Evolutionary conservation across 1,140 invertebrate species (phyloP), one percentile per base, ranked within the genome.

Genomic region (Spodoptera litura): DNA sequence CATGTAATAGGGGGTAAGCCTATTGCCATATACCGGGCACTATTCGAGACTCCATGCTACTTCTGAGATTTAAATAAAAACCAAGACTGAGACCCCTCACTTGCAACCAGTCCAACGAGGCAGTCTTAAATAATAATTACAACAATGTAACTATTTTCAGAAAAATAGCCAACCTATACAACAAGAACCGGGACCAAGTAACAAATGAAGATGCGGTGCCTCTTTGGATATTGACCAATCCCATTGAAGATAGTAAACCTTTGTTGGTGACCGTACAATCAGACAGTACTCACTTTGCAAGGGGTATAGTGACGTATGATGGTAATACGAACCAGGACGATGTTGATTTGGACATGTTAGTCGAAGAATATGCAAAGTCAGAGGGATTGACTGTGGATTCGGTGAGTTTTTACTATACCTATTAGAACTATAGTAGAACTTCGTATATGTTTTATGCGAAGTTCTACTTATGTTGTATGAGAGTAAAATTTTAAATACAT

Each of bases 221-320:
- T 2, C 85, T 95, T 85, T 95, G 93, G 93, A 79, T 95, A 27
- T 53, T 95, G 5, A 93, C 89, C n/a, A 91, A 92, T 52, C 90
- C 93, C 8, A 71, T 81, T 66, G 82, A 83, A 66, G 84, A 87
- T 12, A 79, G 80, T 0, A 89, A 85, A 61, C 87, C 91, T 1
- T 79, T 94, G 31, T 77, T 95, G 6, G 80, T 95, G 1, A 91
- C 85, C 4, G 81, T 91, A 6, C 90, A 94, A 58, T 93, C 94
- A 1, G 87, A 92, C 87, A 84, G 84, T 25, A 81, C 88, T 0
- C 79, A 91, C 55, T 95, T 95, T 88, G 74, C 85, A n/a, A 87
- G 94, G 79, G 94, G 93, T 3, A 87, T 95, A 25, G 90, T 94
- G 0, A 88, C 75, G 5, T 93, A 91, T 83, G 85, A 90, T 72